Conservation (phyloP, 2,113 vertebrate genomes). For the Tonatia bakeri region DNA sequence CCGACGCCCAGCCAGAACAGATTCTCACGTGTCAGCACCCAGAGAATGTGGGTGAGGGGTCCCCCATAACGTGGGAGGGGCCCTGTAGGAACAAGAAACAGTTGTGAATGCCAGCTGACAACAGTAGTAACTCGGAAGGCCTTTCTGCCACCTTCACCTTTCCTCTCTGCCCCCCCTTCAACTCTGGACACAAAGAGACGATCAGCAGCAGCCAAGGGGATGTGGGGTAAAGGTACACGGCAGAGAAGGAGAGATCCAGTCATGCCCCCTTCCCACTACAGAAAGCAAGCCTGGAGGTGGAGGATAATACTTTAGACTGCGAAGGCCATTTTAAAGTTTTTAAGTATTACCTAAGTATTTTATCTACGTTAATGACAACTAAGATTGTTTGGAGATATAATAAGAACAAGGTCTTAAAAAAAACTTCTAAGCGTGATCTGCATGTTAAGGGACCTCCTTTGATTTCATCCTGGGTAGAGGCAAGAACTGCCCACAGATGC, state of each 20-base stretch:
- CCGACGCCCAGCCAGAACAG: background rate
- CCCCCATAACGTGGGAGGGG: background rate
- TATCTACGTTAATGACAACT: background rate
- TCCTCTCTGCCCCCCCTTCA: background rate
- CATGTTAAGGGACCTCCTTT: background rate
- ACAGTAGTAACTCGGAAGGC: background rate
- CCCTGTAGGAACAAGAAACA: background rate
- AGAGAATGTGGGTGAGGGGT: background rate
- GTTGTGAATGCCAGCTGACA: background rate
- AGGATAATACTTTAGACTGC: fast-evolving
- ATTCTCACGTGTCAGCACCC: background rate
- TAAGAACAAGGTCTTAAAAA: background rate
- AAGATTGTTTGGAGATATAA: background rate
- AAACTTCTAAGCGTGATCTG: background rate
- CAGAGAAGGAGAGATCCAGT: background rate
- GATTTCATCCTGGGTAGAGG: background rate
- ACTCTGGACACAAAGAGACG: background rate
- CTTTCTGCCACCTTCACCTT: background rate
- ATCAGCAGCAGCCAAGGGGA: background rate
- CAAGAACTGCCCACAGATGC: background rate
- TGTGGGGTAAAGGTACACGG: background rate
- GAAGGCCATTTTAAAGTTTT: background rate
- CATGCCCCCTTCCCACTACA: background rate
- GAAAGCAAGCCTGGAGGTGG: background rate
- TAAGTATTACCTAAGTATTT: background rate